Conservation (phyloP, 2,113 vertebrate species). For the Mormyrus iriodes region DNA sequence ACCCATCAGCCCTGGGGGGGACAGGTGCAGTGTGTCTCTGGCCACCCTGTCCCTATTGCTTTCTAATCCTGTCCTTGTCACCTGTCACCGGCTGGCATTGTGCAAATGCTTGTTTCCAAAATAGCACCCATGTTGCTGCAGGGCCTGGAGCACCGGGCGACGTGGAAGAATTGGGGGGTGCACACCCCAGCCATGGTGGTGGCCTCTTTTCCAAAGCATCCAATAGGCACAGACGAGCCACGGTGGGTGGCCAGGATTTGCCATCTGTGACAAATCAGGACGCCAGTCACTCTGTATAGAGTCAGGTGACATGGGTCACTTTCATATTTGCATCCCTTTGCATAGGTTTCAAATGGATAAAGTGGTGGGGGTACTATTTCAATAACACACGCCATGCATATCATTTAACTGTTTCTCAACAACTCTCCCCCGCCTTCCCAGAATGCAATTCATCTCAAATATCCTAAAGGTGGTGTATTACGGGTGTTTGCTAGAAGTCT, state of each 20-base stretch:
- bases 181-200: not conserved
- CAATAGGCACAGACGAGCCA: not conserved
- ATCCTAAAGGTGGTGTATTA: not conserved
- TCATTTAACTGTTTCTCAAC: not conserved
- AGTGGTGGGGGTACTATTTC: not conserved
- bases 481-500: not conserved
- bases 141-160: not conserved
- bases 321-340: not conserved
- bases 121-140: slow-evolving; percentile 8
- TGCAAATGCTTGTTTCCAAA: slow-evolving; percentile 15
- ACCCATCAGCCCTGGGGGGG: not conserved
- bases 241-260: not conserved
- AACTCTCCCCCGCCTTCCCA: not conserved
- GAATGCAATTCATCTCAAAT: not conserved
- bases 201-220: not conserved
- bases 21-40: slow-evolving; percentile 8
- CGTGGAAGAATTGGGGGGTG: not conserved
- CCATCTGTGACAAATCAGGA: not conserved
- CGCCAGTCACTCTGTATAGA: not conserved
- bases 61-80: slow-evolving; percentile 4
- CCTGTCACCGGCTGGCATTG: slow-evolving; percentile 12
- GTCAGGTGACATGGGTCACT: not conserved
- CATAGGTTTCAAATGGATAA: not conserved
- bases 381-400: not conserved
- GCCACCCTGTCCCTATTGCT: not conserved